Evolutionary conservation across 2,797 vertebrate species (phyloP).

Genomic region (Agapornis canus): DNA sequence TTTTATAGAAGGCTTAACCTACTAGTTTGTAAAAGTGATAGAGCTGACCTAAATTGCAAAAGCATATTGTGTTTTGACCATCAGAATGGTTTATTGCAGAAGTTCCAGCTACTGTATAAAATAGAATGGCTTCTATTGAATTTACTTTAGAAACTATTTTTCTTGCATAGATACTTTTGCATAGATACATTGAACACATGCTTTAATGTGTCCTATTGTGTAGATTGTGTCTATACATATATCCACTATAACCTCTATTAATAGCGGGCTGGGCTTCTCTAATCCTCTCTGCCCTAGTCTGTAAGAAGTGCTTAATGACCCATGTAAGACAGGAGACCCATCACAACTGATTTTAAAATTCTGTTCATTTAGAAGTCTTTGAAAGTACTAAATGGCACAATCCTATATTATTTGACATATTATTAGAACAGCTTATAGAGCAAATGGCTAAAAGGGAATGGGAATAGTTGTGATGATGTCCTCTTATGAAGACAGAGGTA

Average conservation of each 20-base stretch:
- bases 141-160: neutral
- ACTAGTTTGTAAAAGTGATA: slow-evolving; percentile 16
- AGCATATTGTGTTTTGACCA: neutral
- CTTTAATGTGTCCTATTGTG: neutral
- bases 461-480: neutral
- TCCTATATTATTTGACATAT: neutral
- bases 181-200: neutral
- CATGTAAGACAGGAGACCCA: neutral
- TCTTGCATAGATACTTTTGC: neutral
- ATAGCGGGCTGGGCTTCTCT: neutral
- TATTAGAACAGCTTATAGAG: neutral
- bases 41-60: slow-evolving; percentile 31
- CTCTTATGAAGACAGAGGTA: neutral
- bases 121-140: neutral
- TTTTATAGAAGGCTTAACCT: slow-evolving; percentile 34
- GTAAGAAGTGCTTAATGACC: neutral
- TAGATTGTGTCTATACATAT: neutral
- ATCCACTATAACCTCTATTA: neutral
- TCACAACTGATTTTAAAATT: neutral
- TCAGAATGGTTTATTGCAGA: neutral
- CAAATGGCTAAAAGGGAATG: neutral
- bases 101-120: neutral
- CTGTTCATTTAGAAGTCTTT: neutral
- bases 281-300: neutral
- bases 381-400: neutral